These are phyloP conservation scores for Melospiza georgiana DNA, from an alignment of 2,113 vertebrate species.

Conservation along the genomic window DNA sequence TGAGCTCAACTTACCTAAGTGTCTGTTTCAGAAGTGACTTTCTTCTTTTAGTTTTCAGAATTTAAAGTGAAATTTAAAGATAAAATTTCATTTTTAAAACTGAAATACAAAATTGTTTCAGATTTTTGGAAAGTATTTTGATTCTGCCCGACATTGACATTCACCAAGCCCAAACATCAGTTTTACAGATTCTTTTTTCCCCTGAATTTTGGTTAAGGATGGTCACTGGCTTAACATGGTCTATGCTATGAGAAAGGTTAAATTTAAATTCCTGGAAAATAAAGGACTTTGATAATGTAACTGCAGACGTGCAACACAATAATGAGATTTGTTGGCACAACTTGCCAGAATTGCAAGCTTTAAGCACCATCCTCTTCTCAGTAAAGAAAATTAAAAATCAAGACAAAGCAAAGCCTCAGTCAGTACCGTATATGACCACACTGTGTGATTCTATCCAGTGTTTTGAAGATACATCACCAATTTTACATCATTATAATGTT, in stretches of 20 bases:
- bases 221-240: background rate
- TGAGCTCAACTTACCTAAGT: background rate
- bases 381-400: background rate
- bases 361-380: background rate
- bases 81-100: background rate
- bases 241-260: background rate
- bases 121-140: background rate
- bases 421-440: background rate
- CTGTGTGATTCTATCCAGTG: too few relatives aligned
- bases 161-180: background rate
- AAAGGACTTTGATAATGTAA: background rate
- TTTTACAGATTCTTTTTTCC: rapidly evolving
- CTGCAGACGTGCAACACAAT: background rate
- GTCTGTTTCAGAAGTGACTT: background rate
- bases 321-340: background rate
- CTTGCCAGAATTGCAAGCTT: background rate
- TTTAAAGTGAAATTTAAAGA: background rate
- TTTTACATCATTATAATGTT: background rate
- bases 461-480: background rate
- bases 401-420: background rate
- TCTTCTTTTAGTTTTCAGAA: background rate
- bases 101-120: background rate
- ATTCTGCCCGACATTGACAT: background rate
- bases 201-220: background rate
- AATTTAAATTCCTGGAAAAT: background rate